A percentile compares a stretch with the other conserved stretches of the same genome.
phyloP scores from a whole-genome alignment of 2,113 vertebrate species.

The Orcinus orca region DNA sequence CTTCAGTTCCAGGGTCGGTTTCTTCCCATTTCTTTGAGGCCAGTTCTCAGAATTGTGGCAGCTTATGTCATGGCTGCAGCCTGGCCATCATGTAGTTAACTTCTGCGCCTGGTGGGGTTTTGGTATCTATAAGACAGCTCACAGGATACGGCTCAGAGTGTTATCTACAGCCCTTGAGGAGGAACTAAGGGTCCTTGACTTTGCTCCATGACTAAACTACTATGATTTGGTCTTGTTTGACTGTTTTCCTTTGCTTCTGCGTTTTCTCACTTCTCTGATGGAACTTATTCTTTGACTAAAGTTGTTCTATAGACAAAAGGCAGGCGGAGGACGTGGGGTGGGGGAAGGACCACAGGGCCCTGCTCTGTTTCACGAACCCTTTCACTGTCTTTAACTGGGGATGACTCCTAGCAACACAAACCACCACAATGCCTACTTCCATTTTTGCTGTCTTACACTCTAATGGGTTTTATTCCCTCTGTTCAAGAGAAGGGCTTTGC shows the following conservation, averaged over 20 bases:
- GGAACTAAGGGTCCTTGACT: not conserved
- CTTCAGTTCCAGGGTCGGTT: not conserved
- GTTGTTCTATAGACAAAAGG: not conserved
- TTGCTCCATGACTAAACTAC: not conserved
- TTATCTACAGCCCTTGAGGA: not conserved
- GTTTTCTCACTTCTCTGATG: not conserved
- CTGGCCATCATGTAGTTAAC: not conserved
- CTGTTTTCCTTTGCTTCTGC: not conserved
- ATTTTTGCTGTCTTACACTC: not conserved
- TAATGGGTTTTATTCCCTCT: not conserved
- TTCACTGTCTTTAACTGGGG: not conserved
- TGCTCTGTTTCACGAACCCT: not conserved
- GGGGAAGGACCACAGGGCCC: not conserved
- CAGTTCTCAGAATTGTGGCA: not conserved
- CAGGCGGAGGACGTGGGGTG: not conserved
- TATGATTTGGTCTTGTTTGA: not conserved
- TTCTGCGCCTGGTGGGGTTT: not conserved
- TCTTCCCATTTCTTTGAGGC: not conserved
- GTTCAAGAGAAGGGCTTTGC: too few species aligned
- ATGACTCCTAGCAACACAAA: not conserved
- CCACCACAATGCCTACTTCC: rapidly evolving
- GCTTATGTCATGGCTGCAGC: not conserved
- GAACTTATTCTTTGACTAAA: not conserved
- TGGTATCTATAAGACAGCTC: not conserved
- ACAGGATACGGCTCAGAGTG: too few species aligned